Conservation (phyloP, 2,888 invertebrate genomes). For the Caenorhabditis uteleia region DNA sequence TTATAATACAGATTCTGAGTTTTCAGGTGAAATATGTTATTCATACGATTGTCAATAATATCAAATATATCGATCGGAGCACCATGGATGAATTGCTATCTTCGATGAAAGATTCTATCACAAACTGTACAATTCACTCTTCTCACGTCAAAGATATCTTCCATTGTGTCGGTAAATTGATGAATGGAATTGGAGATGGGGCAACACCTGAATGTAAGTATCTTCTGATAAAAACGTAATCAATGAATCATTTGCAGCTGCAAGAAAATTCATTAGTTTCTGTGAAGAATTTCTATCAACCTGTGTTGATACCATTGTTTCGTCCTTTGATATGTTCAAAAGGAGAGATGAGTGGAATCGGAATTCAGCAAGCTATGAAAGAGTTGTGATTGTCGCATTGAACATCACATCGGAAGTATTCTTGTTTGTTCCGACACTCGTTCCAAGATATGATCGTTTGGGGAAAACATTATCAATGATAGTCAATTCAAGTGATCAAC, state of each 20-base stretch:
- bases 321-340: constrained; percentile 29
- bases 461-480: constrained; percentile 28
- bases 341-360: constrained; percentile 19
- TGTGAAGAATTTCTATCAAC: constrained; percentile 7
- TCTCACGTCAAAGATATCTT: constrained; percentile 23
- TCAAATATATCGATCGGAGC: constrained; percentile 2
- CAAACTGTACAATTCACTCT: constrained; percentile 10
- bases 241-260: constrained; percentile 5
- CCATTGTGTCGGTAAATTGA: constrained; percentile 19
- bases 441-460: constrained; percentile 22
- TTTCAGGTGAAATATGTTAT: constrained; percentile 15
- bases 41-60: constrained; percentile 21
- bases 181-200: constrained; percentile 34
- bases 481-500: constrained; percentile 8
- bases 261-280: constrained; percentile 6
- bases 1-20: background rate
- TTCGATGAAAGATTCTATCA: constrained; percentile 7
- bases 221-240: no score
- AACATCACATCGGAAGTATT: constrained; percentile 22
- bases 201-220: constrained; percentile 8
- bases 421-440: constrained; percentile 18
- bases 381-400: constrained; percentile 9
- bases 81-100: background rate
- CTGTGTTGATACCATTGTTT: constrained; percentile 32
- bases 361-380: constrained; percentile 14